Base-by-base conservation (phyloP, 2,888 invertebrate genomes). In the Eurytoma adleriae region DNA sequence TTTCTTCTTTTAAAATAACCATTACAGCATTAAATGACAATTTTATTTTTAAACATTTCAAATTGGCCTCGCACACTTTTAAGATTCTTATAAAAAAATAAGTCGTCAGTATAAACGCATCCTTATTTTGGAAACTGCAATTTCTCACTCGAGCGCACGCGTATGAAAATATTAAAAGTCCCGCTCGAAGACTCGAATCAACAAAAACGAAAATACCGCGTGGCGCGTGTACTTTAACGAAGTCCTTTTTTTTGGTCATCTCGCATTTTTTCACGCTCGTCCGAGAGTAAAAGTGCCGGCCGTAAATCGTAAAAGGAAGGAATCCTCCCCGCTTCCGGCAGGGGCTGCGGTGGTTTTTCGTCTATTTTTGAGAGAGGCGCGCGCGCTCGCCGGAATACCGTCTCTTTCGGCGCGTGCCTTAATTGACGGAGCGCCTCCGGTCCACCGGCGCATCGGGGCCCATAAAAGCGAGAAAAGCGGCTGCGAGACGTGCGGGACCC, bases 391-490 rank as follows among this genome's bases (percentile, higher is more conserved):
- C 50, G 75, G 64, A 74, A 74, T 75, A 64, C 50, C 57, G 66
- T 66, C 68, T 66, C 66, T 79, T 75, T 79, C 70, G 66, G 30
- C 74, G 52, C 59, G 20, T 62, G 70, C 50, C 57, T 57, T 59
- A 74, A 69, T 74, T 64, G 70, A 70, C 74, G 57, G 48, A 66
- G 69, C 20, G 61, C 61, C 27, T 54, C 62, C 52, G 20, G 27
- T 7, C 52, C 52, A 3, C 57, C 50, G 10, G 10, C 27, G 27
- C 50, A 61, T n/a, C 14, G 54, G 14, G 14, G 54, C 54, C 54
- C 7, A n/a, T 54, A 54, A 54, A 54, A 12, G 54, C 54, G 54
- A 54, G 54, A 40, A 40, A 40, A 54, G 54, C n/a, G 10, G 16
- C 16, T n/a, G n/a, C 16, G 14, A n/a, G 54, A 3, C 54, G 54